Base-by-base conservation (phyloP, 2,888 invertebrate species). In the Synergus umbraculus region DNA sequence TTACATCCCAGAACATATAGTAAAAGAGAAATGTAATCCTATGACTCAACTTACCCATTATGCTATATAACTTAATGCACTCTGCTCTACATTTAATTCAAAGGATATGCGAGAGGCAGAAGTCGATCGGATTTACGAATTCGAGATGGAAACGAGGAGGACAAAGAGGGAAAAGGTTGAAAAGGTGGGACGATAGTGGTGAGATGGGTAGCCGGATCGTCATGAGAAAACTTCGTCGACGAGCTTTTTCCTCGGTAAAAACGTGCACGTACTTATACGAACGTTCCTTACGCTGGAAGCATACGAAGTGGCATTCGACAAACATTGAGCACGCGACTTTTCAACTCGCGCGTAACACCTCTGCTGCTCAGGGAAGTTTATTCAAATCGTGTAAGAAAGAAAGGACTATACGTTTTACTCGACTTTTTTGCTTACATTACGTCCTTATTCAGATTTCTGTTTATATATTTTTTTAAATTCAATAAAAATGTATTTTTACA, bases 251-350 rank as follows among this genome's bases (percentile, higher is more conserved):
- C 22, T 37, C 15, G 58, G 65, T 76, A 76, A 84, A 81, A 82
- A 81, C 79, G 82, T 58, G 83, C 83, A 81, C 84, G 85, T 88
- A 86, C 86, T 89, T 79, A 85, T 83, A 85, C 54, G 76, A 87
- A 86, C 84, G 86, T 85, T 85, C 78, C 84, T 84, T 82, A 82
- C 85, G 86, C 83, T 83, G 78, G 83, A 79, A 83, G 89, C 87
- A 89, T 90, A 88, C 87, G 87, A 89, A 89, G 88, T 87, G 86
- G 86, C 87, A 88, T 89, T 88, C 86, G 85, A 86, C 85, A 89
- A 89, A 88, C 88, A 89, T 86, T 85, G 84, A 60, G 60, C 83
- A 76, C 76, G 83, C 82, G 83, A 87, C 88, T 88, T 89, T 89
- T 87, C 85, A 86, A 88, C 87, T 85, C 79, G 76, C 58, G 80